These are phyloP conservation scores for Lordiphosa andalusiaca DNA, from an alignment of 2,888 invertebrate genomes.

Conservation along the genomic window DNA sequence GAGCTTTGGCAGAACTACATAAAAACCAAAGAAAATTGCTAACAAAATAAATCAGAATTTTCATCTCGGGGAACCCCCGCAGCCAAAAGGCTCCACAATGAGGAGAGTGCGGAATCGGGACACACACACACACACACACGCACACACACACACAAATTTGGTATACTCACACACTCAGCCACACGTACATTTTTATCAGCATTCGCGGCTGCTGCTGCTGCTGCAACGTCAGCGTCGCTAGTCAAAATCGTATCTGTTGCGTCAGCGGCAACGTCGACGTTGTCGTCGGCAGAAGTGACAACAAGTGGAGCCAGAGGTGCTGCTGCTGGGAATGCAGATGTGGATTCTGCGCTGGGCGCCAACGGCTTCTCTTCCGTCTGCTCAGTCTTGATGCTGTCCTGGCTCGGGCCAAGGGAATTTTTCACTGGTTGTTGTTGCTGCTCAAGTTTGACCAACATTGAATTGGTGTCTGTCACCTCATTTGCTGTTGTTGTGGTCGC, in stretches of 20 bases:
- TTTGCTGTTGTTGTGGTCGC: slow-evolving; percentile 16
- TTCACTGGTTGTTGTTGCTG: slow-evolving; percentile 3
- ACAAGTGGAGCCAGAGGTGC: slow-evolving; percentile 57
- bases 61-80: too few species aligned
- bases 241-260: slow-evolving; percentile 53
- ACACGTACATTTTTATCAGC: slow-evolving; percentile 70
- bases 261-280: slow-evolving; percentile 45
- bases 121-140: slow-evolving; percentile 18
- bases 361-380: slow-evolving; percentile 8
- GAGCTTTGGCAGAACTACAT: too few species aligned
- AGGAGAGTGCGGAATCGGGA: slow-evolving; percentile 12
- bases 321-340: slow-evolving; percentile 19
- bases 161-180: slow-evolving; percentile 14
- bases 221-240: slow-evolving; percentile 29
- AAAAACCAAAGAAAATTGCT: too few species aligned
- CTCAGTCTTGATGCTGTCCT: slow-evolving; percentile 30
- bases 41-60: neutral
- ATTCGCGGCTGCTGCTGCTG: slow-evolving; percentile 30
- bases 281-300: slow-evolving; percentile 48
- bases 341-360: slow-evolving; percentile 11
- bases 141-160: slow-evolving; percentile 17
- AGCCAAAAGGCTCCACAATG: neutral
- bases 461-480: slow-evolving; percentile 13
- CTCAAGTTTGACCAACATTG: slow-evolving; percentile 21
- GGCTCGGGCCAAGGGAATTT: slow-evolving; percentile 3